Percentiles rank a stretch among this genome's conserved stretches.
These are phyloP conservation scores for Cyprinodon diabolis DNA, from an alignment of 2,797 vertebrate genomes.

Conservation along the genomic window DNA sequence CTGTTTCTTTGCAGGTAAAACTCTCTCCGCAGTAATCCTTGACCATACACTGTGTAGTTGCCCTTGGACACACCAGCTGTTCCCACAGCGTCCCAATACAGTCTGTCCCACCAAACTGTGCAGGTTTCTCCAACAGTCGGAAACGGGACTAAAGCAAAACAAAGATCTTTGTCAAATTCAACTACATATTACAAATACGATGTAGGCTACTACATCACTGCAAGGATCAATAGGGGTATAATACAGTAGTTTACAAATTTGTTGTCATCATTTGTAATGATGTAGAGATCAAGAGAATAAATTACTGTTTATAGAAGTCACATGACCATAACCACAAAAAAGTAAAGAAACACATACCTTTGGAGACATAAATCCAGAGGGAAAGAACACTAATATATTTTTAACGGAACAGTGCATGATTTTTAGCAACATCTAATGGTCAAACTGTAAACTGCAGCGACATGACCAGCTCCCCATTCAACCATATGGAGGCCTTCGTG, in stretches of 20 bases:
- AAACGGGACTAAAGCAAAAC: slow-evolving; percentile 79
- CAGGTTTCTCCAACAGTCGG: slow-evolving; percentile 79
- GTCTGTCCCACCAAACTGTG: slow-evolving; percentile 78
- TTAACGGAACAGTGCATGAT: too few species aligned
- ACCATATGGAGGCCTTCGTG: too few species aligned
- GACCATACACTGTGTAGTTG: slow-evolving; percentile 68
- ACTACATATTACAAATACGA: neutral
- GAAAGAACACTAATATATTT: too few species aligned
- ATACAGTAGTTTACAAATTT: neutral
- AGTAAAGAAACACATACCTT: too few species aligned
- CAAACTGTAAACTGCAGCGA: too few species aligned
- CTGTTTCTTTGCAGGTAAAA: slow-evolving; percentile 86
- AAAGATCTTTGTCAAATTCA: slow-evolving; percentile 8
- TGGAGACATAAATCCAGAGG: too few species aligned
- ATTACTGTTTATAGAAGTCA: too few species aligned
- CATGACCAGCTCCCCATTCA: too few species aligned
- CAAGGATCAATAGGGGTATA: neutral
- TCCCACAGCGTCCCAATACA: slow-evolving; percentile 85
- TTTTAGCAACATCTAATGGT: too few species aligned
- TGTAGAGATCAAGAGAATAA: too few species aligned
- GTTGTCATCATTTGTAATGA: neutral
- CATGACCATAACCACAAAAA: too few species aligned
- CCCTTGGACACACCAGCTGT: slow-evolving; percentile 69
- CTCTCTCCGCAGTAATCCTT: slow-evolving; percentile 76
- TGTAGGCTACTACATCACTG: too few species aligned